phyloP scores from a whole-genome alignment of 2,797 vertebrate species.

The Alosa sapidissima region DNA sequence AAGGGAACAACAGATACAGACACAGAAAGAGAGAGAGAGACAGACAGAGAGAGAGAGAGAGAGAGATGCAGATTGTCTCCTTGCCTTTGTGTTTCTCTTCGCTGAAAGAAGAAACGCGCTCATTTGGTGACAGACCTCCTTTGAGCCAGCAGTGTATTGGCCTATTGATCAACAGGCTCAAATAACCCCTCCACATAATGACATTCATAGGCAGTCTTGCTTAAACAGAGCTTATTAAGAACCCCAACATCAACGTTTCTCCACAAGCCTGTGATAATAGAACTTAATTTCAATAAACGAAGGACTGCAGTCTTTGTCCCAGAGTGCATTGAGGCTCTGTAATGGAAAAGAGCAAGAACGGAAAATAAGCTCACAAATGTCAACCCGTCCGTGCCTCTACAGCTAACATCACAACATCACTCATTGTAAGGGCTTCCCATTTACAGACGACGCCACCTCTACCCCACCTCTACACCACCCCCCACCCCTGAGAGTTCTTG shows the following conservation, averaged over 20 bases:
- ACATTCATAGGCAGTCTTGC: constrained; percentile 43
- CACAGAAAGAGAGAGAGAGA: neutral
- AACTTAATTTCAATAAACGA: constrained; percentile 31
- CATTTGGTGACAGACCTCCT: constrained; percentile 42
- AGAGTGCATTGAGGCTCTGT: neutral
- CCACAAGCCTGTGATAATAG: constrained; percentile 41
- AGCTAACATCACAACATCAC: neutral
- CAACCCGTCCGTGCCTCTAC: neutral
- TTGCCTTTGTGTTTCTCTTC: constrained; percentile 45
- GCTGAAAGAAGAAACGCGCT: constrained; percentile 35
- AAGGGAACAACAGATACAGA: neutral
- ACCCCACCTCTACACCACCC: too few species aligned
- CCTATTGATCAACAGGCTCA: constrained; percentile 50
- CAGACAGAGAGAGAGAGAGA: neutral
- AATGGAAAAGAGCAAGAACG: neutral
- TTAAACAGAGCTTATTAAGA: constrained; percentile 51
- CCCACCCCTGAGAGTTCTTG: neutral
- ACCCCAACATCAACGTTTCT: constrained; percentile 55
- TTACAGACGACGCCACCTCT: neutral
- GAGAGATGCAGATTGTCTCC: neutral
- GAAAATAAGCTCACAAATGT: neutral
- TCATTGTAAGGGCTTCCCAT: neutral
- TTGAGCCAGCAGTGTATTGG: constrained; percentile 43
- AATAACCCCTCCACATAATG: constrained; percentile 49
- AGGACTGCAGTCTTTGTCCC: neutral